Evolutionary conservation across 2,797 vertebrate genomes (phyloP).

Genomic region (Pipistrellus nathusii): DNA sequence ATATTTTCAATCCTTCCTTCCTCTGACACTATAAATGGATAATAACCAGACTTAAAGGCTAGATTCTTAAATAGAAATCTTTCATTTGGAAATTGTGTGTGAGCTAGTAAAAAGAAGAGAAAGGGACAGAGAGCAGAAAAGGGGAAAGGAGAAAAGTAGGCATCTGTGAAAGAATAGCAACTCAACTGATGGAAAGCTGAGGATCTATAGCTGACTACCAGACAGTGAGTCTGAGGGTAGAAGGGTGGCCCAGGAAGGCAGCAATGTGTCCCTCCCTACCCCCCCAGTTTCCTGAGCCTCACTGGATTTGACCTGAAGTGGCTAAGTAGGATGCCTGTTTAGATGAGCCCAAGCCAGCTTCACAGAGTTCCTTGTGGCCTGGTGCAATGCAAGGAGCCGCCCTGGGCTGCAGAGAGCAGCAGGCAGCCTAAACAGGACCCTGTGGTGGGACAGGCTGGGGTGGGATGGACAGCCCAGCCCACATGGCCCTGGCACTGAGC

Average conservation of each 20-base stretch:
- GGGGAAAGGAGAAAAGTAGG: neutral
- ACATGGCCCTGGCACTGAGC: neutral
- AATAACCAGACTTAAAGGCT: neutral
- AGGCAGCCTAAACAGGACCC: neutral
- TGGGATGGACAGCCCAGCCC: neutral
- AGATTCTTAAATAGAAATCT: slow-evolving; percentile 29
- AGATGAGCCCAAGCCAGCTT: neutral
- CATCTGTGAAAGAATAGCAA: neutral
- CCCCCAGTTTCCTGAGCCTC: neutral
- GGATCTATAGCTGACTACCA: neutral
- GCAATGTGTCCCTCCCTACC: rapidly evolving
- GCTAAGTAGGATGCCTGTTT: neutral
- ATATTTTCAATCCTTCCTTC: slow-evolving; percentile 12
- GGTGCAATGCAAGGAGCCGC: neutral
- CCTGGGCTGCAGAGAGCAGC: neutral
- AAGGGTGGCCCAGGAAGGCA: neutral
- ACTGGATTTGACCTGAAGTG: neutral
- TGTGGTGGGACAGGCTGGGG: too few relatives aligned
- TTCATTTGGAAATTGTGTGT: neutral
- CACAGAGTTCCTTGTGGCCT: neutral
- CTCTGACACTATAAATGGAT: neutral
- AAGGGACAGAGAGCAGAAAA: neutral
- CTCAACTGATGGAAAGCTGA: neutral
- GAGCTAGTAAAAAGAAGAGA: neutral
- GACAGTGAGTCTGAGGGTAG: neutral